Evolutionary conservation across 1,140 invertebrate species (phyloP).

Genomic region (Chelonus insularis): DNA sequence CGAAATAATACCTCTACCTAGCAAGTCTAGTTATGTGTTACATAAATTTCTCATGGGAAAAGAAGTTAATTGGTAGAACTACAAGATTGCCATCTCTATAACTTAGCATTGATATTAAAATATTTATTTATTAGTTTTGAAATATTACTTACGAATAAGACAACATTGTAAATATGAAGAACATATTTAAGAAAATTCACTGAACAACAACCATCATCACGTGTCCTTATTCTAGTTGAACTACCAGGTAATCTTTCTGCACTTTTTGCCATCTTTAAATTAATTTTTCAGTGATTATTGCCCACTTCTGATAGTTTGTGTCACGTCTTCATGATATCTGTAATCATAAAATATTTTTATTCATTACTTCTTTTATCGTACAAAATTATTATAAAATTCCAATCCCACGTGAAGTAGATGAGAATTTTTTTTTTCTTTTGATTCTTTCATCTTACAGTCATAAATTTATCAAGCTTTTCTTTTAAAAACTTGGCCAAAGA

Average conservation of each 20-base stretch:
- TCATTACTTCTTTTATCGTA: no score
- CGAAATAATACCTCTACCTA: not conserved
- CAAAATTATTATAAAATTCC: no score
- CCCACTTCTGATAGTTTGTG: constrained; percentile 26
- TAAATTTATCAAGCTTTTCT: constrained; percentile 24
- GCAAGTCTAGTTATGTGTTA: not conserved
- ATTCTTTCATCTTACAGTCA: not conserved
- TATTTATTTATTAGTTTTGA: no score
- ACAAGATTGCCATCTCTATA: no score
- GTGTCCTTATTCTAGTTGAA: constrained; percentile 57
- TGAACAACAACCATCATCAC: constrained; percentile 75
- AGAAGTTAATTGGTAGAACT: not conserved
- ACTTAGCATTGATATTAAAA: not conserved
- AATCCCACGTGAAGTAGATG: no score
- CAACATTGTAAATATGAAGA: constrained; percentile 77
- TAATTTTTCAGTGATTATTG: constrained; percentile 7
- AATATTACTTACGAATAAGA: constrained; percentile 72
- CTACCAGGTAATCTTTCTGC: constrained; percentile 54
- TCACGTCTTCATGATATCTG: constrained; percentile 53
- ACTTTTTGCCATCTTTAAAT: constrained; percentile 52
- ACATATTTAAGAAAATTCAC: constrained; percentile 78
- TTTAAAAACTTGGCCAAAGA: constrained; percentile 14
- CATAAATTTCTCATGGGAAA: constrained; percentile 3
- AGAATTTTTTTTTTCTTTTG: no score
- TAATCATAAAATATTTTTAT: constrained; percentile 26